A percentile compares a stretch with the other conserved stretches of the same genome.
phyloP scores from a whole-genome alignment of 2,797 vertebrate genomes.

The Enteromius thamalakanensis region DNA sequence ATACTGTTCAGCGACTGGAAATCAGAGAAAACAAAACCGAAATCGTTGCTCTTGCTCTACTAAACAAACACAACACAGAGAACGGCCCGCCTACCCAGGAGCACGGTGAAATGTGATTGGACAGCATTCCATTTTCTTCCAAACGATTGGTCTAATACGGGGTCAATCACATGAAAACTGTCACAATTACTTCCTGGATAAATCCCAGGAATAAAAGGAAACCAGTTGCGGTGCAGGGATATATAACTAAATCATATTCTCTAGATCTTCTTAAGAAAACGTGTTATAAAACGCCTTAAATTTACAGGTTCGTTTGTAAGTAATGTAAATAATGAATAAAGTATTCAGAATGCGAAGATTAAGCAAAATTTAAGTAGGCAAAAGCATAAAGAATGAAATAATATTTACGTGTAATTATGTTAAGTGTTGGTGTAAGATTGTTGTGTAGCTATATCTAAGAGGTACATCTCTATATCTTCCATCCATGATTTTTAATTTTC shows the following conservation, averaged over 20 bases:
- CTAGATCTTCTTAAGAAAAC: background rate
- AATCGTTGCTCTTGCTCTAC: slow-evolving; percentile 68
- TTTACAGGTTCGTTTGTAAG: background rate
- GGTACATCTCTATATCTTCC: background rate
- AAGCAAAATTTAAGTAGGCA: background rate
- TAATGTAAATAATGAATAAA: background rate
- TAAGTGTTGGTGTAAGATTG: background rate
- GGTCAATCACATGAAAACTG: slow-evolving; percentile 1
- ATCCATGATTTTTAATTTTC: background rate
- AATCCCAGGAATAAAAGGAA: slow-evolving; percentile 12
- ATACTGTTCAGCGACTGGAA: slow-evolving; percentile 50
- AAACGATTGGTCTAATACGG: slow-evolving; percentile 46
- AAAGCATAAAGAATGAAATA: background rate
- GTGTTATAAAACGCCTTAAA: background rate
- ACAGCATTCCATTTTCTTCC: background rate
- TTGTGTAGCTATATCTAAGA: background rate
- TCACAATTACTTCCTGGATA: slow-evolving; percentile 43
- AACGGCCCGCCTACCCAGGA: slow-evolving; percentile 59
- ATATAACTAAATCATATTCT: background rate
- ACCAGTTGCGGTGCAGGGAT: background rate
- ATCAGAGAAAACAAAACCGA: slow-evolving; percentile 66
- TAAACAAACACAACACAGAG: slow-evolving; percentile 70
- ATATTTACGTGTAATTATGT: background rate
- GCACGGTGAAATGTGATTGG: slow-evolving; percentile 65
- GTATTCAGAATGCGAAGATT: background rate